Base-by-base conservation (phyloP, 2,113 vertebrate genomes). In the Gavia stellata region DNA sequence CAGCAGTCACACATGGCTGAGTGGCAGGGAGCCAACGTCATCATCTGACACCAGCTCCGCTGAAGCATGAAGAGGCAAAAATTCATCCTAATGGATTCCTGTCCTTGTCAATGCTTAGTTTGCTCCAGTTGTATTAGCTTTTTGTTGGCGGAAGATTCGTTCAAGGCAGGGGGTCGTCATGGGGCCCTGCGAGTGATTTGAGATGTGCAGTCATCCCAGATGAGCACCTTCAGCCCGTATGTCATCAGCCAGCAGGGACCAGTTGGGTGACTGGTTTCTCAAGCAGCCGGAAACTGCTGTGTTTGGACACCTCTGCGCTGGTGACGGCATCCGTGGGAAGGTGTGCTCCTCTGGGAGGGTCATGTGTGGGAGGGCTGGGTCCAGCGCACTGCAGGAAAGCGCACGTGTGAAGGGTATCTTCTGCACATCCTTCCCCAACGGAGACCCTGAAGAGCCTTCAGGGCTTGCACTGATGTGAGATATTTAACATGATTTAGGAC, bases 351-450 rank as follows among this genome's bases (percentile, higher is more conserved):
- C n/a, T 12, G 34, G 34, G 44, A 42, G 31, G 14, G n/a, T 50
- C 1, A 0, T 2, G 19, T 9, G 20, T 56, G 81, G 21, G 49
- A 77, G 38, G 10, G 33, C 9, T 18, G 50, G 53, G 65, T 56
- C 45, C 65, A 36, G 29, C 0, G 0, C 12, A 1, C 29, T 31
- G 67, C 81, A 52, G 77, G 52, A 10, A 59, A 61, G 18, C 7
- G 11, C 12, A 1, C 0, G 0, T 19, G 17, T 31, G 34, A 61
- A 74, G 19, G 40, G 21, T 38, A 5, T 61, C 52, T 53, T 40
- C 34, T 61, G 56, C 55, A 26, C 10, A 3, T 3, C 9, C 55
- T 66, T 83, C 25, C 44, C 28, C 28, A 6, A 14, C 16, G 31
- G 56, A 45, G 68, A 66, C 18, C 56, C 65, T 50, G 42, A 18